Evolutionary conservation across 2,797 vertebrate genomes (phyloP).

Genomic region (Manis pentadactyla): DNA sequence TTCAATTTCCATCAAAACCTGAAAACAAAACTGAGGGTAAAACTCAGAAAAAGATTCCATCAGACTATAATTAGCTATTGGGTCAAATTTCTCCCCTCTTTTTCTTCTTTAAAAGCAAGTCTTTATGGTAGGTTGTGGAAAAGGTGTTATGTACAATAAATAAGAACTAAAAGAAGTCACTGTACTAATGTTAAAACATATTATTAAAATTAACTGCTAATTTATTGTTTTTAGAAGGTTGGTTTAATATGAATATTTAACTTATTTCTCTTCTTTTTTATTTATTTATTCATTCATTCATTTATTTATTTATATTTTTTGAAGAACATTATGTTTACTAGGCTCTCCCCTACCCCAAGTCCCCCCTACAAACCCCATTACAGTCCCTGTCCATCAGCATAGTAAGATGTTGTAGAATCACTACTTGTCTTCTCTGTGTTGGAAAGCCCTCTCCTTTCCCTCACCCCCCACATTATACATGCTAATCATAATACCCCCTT

Average conservation of each 20-base stretch:
- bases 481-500: too few species aligned
- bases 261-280: neutral
- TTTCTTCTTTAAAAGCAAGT: neutral
- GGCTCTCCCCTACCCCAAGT: too few species aligned
- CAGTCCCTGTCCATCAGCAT: too few species aligned
- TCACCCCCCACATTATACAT: too few species aligned
- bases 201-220: neutral
- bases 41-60: slow-evolving; percentile 12
- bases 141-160: neutral
- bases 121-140: neutral
- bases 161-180: neutral
- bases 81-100: neutral
- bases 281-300: too few species aligned
- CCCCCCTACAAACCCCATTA: too few species aligned
- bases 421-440: too few species aligned
- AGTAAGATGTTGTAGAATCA: too few species aligned
- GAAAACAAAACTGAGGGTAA: slow-evolving; percentile 27
- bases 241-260: slow-evolving; percentile 50
- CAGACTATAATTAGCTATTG: neutral
- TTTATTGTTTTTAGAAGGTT: slow-evolving; percentile 40
- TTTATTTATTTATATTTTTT: too few species aligned
- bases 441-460: too few species aligned
- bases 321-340: too few species aligned
- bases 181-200: neutral
- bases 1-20: slow-evolving; percentile 29